Conservation (phyloP, 2,888 invertebrate genomes). For the Aplocera efformata region DNA sequence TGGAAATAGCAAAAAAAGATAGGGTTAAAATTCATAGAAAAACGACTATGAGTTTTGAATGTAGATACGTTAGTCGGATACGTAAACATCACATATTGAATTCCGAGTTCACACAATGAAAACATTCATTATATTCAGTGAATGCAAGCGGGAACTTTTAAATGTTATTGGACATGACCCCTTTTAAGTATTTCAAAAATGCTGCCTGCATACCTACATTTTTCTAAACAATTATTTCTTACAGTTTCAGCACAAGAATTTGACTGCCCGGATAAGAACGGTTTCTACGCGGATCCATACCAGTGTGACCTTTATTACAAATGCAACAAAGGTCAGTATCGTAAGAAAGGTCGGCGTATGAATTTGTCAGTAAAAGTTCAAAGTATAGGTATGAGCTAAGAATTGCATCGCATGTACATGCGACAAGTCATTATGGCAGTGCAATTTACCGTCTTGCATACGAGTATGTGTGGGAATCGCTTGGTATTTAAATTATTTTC, state of each 20-base stretch:
- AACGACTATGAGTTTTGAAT: no score
- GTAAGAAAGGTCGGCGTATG: conserved; percentile 42
- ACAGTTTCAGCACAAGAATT: conserved; percentile 78
- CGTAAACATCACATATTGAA: no score
- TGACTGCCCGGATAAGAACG: conserved; percentile 85
- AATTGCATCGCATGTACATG: conserved; percentile 8
- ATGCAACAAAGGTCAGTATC: conserved; percentile 82
- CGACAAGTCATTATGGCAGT: conserved; percentile 5
- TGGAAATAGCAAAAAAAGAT: no score
- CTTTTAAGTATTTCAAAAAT: no score
- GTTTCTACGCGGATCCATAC: conserved; percentile 86
- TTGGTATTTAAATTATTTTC: neutral
- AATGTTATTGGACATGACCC: no score
- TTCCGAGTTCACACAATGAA: no score
- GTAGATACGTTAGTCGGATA: no score
- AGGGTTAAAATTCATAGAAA: no score
- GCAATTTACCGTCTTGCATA: conserved; percentile 4
- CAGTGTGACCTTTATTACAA: conserved; percentile 91
- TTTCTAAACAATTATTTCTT: no score
- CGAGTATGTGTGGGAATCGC: conserved; percentile 4
- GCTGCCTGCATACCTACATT: no score
- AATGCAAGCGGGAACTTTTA: no score
- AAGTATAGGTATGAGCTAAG: conserved; percentile 8
- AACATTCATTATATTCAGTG: no score
- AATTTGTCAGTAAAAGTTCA: conserved; percentile 16